phyloP scores from a whole-genome alignment of 2,797 vertebrate species.

The Arctocebus calabarensis region DNA sequence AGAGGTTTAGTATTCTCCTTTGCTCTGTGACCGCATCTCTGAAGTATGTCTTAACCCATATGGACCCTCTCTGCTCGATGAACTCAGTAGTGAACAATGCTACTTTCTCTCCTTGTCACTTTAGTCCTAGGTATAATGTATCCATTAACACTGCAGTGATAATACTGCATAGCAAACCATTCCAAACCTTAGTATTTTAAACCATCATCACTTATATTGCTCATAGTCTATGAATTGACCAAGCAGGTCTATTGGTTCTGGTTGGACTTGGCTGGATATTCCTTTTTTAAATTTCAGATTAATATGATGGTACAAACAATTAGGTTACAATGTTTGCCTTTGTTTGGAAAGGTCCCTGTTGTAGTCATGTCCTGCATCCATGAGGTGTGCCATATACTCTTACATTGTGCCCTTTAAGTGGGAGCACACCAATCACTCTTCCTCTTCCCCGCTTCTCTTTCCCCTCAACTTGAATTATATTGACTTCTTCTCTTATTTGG shows the following conservation, averaged over 20 bases:
- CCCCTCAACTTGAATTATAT: too few species aligned
- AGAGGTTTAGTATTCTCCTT: not conserved
- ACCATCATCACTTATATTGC: not conserved
- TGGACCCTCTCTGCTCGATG: not conserved
- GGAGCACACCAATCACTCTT: too few species aligned
- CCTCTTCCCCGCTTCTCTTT: too few species aligned
- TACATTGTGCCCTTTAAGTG: too few species aligned
- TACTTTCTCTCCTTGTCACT: not conserved
- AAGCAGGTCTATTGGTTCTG: not conserved
- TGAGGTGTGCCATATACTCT: too few species aligned
- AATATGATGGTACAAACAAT: too few species aligned
- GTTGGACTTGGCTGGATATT: not conserved
- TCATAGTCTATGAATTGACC: not conserved
- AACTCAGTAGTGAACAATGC: not conserved
- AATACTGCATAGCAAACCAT: not conserved
- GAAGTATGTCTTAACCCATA: not conserved
- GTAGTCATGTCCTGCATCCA: too few species aligned
- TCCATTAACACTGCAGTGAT: not conserved
- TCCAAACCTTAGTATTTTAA: not conserved
- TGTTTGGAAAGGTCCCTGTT: too few species aligned
- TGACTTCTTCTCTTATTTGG: too few species aligned
- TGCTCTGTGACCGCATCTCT: not conserved
- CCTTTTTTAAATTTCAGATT: too few species aligned
- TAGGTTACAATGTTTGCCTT: too few species aligned
- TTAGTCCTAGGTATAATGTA: not conserved